These are phyloP conservation scores for Agapostemon virescens DNA, from an alignment of 2,888 invertebrate species.

Conservation along the genomic window DNA sequence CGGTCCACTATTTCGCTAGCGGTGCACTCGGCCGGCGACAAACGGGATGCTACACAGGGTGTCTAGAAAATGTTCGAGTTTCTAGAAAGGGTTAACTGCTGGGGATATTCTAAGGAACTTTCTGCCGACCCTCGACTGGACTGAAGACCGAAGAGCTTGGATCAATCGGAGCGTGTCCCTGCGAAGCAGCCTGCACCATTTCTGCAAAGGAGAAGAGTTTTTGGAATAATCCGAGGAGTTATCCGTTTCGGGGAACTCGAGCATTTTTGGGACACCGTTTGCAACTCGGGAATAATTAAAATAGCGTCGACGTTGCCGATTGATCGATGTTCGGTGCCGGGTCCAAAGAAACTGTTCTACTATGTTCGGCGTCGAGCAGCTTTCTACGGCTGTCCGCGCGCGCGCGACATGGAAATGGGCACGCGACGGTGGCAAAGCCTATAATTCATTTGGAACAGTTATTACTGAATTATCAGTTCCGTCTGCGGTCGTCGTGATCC, in stretches of 20 bases:
- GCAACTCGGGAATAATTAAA: background rate
- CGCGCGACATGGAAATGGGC: conserved; percentile 15
- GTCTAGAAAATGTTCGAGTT: no score
- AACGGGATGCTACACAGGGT: background rate
- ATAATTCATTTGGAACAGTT: conserved; percentile 28
- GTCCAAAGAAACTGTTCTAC: background rate
- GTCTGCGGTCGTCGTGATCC: background rate
- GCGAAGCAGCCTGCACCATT: no score
- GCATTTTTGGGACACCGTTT: no score
- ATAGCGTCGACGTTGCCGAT: background rate
- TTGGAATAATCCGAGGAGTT: no score
- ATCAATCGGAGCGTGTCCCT: no score
- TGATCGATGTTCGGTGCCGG: background rate
- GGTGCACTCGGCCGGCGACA: background rate
- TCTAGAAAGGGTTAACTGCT: no score
- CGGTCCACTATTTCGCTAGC: conserved; percentile 12
- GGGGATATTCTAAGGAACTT: no score
- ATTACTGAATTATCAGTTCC: conserved; percentile 31
- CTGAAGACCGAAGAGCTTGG: no score
- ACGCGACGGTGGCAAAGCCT: conserved; percentile 23
- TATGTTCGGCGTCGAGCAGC: background rate
- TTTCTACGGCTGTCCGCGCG: conserved; percentile 29
- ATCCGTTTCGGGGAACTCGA: no score
- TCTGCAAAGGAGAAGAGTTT: no score
- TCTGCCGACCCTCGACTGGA: no score